These are phyloP conservation scores for Pterostichus niger DNA, from an alignment of 2,888 invertebrate species.

Conservation along the genomic window DNA sequence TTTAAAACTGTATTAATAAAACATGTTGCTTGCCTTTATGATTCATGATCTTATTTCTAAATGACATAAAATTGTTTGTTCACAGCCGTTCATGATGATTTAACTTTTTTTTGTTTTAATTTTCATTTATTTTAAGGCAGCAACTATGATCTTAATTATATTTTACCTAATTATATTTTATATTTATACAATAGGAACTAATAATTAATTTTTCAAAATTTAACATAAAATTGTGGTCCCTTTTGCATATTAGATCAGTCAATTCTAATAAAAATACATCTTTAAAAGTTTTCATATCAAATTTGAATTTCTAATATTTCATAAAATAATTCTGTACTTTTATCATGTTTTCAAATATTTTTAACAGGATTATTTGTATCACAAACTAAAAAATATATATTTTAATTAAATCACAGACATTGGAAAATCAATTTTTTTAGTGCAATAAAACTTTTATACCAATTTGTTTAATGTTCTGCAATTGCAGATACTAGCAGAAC, in stretches of 20 bases:
- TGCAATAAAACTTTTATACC: no score
- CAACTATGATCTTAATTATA: slow-evolving; percentile 35
- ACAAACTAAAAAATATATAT: neutral
- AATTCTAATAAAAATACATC: neutral
- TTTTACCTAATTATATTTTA: neutral
- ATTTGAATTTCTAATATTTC: slow-evolving; percentile 19
- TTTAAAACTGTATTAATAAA: neutral
- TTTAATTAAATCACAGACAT: no score
- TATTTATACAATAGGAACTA: slow-evolving; percentile 36
- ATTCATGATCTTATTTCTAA: slow-evolving; percentile 33
- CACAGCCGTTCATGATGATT: slow-evolving; percentile 48
- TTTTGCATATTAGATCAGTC: slow-evolving; percentile 42
- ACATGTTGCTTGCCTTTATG: slow-evolving; percentile 18
- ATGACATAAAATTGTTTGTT: slow-evolving; percentile 16
- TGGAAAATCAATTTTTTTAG: no score
- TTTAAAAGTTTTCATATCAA: slow-evolving; percentile 33
- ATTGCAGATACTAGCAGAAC: no score
- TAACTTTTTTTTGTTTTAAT: slow-evolving; percentile 27
- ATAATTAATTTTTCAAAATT: neutral
- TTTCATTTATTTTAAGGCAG: slow-evolving; percentile 35
- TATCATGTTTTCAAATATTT: neutral
- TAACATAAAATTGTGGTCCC: slow-evolving; percentile 34
- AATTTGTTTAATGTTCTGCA: no score
- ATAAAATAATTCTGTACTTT: neutral
- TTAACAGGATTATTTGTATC: slow-evolving; percentile 3